Evolutionary conservation across 2,888 invertebrate genomes (phyloP), one percentile per base, ranked within the genome.

Genomic region (Germaria angustata): DNA sequence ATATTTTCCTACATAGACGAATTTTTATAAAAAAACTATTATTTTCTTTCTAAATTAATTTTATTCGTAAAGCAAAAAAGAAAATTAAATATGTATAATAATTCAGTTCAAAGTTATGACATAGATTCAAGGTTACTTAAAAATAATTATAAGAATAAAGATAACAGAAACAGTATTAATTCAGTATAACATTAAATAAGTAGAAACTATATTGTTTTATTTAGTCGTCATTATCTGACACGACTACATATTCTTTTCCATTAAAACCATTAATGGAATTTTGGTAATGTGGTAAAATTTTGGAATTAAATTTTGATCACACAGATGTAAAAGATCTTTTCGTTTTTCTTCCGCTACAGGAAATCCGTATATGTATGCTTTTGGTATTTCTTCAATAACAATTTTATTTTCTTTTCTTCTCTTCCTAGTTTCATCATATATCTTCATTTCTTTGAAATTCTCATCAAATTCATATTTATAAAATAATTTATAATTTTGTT

Each of bases 381-480:
- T 59, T 24, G 73, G 65, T 55, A 73, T 73, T 41, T 73, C 65
- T 65, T 65, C 36, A 51, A 49, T 59, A 34, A 72, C 34, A 57
- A 46, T 71, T 59, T 57, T 57, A 34, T 34, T 57, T 34, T 20
- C 46, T 71, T 59, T 71, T 69, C 44, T 69, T 55, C 32, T 55
- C 55, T 55, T 55, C 55, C 55, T 71, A 57, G 44, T 71, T n/a
- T n/a, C n/a, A n/a, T n/a, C n/a, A n/a, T n/a, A n/a, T n/a, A n/a
- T n/a, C n/a, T n/a, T n/a, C n/a, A 71, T 61, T 72, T 72, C 61
- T 59, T 72, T 72, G 51, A 72, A 72, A 61, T 61, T 46, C 15
- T 71, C 46, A 22, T 71, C 46, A 22, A 71, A 71, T 71, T 71
- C 11, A n/a, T n/a, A n/a, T n/a, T 73, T 63, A 53, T 73, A 63